Evolutionary conservation across 2,888 invertebrate genomes (phyloP).

Genomic region (Lasius platythorax): DNA sequence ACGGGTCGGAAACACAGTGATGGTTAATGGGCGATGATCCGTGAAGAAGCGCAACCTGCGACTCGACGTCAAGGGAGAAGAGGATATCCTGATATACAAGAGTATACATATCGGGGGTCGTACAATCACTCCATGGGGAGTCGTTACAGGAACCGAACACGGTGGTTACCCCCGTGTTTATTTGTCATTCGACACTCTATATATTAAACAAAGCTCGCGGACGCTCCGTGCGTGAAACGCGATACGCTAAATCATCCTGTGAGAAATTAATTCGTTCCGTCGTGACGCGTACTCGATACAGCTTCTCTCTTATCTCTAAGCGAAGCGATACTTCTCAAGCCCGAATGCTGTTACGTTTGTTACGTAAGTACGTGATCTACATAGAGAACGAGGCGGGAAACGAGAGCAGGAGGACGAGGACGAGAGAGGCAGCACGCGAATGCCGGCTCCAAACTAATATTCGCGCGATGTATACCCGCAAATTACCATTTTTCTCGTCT

Average conservation of each 20-base stretch:
- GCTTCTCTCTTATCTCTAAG: not conserved
- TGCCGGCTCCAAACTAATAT: slow-evolving; percentile 37
- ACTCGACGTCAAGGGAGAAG: not conserved
- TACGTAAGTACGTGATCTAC: not conserved
- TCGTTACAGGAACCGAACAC: slow-evolving; percentile 66
- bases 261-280: not conserved
- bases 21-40: slow-evolving; percentile 73
- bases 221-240: not conserved
- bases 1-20: slow-evolving; percentile 53
- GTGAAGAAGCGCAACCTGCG: slow-evolving; percentile 73
- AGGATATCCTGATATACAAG: slow-evolving; percentile 19
- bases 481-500: slow-evolving; percentile 61
- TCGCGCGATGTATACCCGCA: slow-evolving; percentile 61
- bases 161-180: slow-evolving; percentile 65
- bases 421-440: slow-evolving; percentile 43
- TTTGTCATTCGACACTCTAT: slow-evolving; percentile 69
- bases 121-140: slow-evolving; percentile 71
- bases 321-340: not conserved
- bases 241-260: slow-evolving; percentile 23
- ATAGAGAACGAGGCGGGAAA: slow-evolving; percentile 5
- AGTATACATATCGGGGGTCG: slow-evolving; percentile 34
- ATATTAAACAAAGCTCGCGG: slow-evolving; percentile 61
- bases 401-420: not conserved
- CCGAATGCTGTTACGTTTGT: not conserved
- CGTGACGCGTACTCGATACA: not conserved